Percentiles rank a stretch among this genome's conserved stretches.
These are phyloP conservation scores for Bovichtus variegatus DNA, from an alignment of 2,797 vertebrate species.

Conservation along the genomic window DNA sequence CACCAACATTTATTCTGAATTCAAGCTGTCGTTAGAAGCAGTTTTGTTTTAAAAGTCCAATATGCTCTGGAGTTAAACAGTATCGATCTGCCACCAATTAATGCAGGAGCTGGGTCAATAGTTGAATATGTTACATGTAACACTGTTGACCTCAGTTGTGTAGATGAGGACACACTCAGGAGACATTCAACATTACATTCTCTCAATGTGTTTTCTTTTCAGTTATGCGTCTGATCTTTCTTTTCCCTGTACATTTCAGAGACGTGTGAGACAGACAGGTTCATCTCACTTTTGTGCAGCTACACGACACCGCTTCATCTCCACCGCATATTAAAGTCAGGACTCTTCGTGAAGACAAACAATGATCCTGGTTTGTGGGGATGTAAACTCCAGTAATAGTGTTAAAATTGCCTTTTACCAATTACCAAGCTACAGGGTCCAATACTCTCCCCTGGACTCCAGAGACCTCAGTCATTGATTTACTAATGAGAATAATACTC, in stretches of 20 bases:
- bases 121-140: slow-evolving; percentile 52
- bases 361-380: slow-evolving; percentile 33
- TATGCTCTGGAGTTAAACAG: slow-evolving; percentile 54
- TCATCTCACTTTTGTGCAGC: slow-evolving; percentile 26
- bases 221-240: neutral
- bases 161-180: slow-evolving; percentile 9
- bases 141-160: slow-evolving; percentile 45
- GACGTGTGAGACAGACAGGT: slow-evolving; percentile 24
- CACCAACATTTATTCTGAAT: slow-evolving; percentile 14
- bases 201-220: neutral
- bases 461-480: slow-evolving; percentile 74
- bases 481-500: slow-evolving; percentile 80
- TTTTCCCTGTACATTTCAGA: neutral
- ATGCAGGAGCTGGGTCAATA: slow-evolving; percentile 70
- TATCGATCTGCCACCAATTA: slow-evolving; percentile 77
- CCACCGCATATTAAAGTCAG: slow-evolving; percentile 29
- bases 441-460: slow-evolving; percentile 56
- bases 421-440: slow-evolving; percentile 60
- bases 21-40: slow-evolving; percentile 9
- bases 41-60: slow-evolving; percentile 38
- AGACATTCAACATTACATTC: slow-evolving; percentile 1
- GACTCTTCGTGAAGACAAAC: slow-evolving; percentile 22
- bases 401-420: slow-evolving; percentile 53
- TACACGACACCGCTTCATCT: slow-evolving; percentile 24
- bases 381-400: slow-evolving; percentile 48